Evolutionary conservation across 2,888 invertebrate species (phyloP), one percentile per base, ranked within the genome.

Genomic region (Acrocyrtus sp.): DNA sequence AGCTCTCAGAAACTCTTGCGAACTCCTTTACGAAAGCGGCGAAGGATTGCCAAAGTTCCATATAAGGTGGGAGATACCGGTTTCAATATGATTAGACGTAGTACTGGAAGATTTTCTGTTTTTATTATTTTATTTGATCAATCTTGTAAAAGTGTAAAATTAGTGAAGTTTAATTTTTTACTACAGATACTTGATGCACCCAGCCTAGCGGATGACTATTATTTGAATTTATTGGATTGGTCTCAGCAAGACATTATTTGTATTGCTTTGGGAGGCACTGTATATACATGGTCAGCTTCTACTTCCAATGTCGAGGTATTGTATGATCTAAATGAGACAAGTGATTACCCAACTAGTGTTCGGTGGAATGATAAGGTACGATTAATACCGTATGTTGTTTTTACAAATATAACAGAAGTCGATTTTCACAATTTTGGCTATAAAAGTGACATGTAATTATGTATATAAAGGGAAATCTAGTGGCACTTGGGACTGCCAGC

Each of bases 221-320:
- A 75, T 27, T 50, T 75, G 17, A 75, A 75, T 56, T 57, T 75
- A 26, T 12, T 75, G 15, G 75, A 75, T 41, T 75, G 75, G 75
- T 70, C 70, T 1, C 17, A 6, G 12, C 54, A 63, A 39, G 63
- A 70, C 15, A 26, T 56, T 3, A 26, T 75, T 3, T 39, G 56
- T 21, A 88, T 89, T 26, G 88, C 88, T 1, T 83, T 89, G 21
- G 87, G 87, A 26, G 85, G 86, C 83, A 98, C 97, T 84, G 98
- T 99, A 0, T 99, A 99, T 85, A 86, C 99, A 73, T 99, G 99
- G 98, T 97, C 96, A 82, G 98, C 98, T 8, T 96, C 95, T 84
- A 98, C 98, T 75, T 97, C 97, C 85, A 97, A 98, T 88, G 96
- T 97, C 77, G 96, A 96, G 29, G 89, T 96, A 82, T 86, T 99